phyloP scores from a whole-genome alignment of 2,888 invertebrate species.

The Callimorpha dominula region DNA sequence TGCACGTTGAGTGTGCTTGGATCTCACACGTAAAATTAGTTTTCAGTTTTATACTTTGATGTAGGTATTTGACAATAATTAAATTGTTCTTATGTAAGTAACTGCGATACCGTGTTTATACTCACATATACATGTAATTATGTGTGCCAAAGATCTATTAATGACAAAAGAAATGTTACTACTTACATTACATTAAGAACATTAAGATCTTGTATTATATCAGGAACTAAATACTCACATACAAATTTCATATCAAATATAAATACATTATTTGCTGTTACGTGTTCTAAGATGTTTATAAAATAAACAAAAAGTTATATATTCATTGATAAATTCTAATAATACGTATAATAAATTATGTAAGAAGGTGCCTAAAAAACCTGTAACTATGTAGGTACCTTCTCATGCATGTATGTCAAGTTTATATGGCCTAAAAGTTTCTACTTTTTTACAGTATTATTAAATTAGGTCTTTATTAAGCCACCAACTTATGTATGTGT shows the following conservation, averaged over 20 bases:
- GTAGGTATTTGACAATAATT: slow-evolving; percentile 61
- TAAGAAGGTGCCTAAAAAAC: slow-evolving; percentile 20
- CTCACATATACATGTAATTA: slow-evolving; percentile 18
- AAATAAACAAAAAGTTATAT: slow-evolving; percentile 16
- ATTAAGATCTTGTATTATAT: slow-evolving; percentile 29
- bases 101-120: slow-evolving; percentile 32
- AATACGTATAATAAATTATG: slow-evolving; percentile 10
- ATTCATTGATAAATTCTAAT: slow-evolving; percentile 19
- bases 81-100: slow-evolving; percentile 36
- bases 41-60: slow-evolving; percentile 42
- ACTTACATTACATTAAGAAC: slow-evolving; percentile 24
- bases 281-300: slow-evolving; percentile 34
- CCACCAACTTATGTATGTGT: slow-evolving; percentile 36
- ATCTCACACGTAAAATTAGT: slow-evolving; percentile 32
- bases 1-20: slow-evolving; percentile 37
- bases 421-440: slow-evolving; percentile 58
- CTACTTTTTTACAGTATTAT: slow-evolving; percentile 78
- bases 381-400: slow-evolving; percentile 26
- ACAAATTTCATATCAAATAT: slow-evolving; percentile 20
- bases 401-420: slow-evolving; percentile 26
- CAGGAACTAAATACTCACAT: slow-evolving; percentile 45
- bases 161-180: slow-evolving; percentile 18
- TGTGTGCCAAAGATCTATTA: slow-evolving; percentile 59
- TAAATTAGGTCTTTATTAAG: slow-evolving; percentile 56
- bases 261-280: slow-evolving; percentile 31